A percentile compares a stretch with the other conserved stretches of the same genome.
phyloP scores from a whole-genome alignment of 2,888 invertebrate genomes.

The Chromoteleia sp. region DNA sequence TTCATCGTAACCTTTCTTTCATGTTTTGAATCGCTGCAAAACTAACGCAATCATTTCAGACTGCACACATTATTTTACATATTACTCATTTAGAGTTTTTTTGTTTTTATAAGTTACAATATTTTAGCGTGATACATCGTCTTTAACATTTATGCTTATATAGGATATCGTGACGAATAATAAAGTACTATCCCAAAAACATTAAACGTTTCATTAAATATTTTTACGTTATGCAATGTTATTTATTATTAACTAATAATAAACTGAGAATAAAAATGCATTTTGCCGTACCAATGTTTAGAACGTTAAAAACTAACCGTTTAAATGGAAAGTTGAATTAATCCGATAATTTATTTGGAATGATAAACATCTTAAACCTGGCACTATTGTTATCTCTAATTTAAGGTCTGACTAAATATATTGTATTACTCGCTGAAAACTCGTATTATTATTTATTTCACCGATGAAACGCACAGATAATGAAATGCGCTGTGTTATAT shows the following conservation, averaged over 20 bases:
- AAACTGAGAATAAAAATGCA: not conserved
- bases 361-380: slow-evolving; percentile 24
- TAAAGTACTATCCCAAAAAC: not conserved
- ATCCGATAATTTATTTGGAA: slow-evolving; percentile 10
- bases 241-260: not conserved
- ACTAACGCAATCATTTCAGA: not conserved
- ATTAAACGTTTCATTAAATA: slow-evolving; percentile 1
- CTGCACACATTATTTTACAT: not conserved
- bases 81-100: too few species aligned
- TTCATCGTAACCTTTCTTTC: not conserved
- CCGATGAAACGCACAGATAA: slow-evolving; percentile 17
- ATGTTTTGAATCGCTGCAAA: not conserved
- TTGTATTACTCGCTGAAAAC: slow-evolving; percentile 8
- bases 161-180: not conserved
- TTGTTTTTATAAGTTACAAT: not conserved
- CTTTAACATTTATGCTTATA: slow-evolving; percentile 5
- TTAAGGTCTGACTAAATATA: slow-evolving; percentile 25
- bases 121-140: not conserved
- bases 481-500: not conserved
- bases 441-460: slow-evolving; percentile 14
- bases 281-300: not conserved
- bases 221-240: not conserved
- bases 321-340: slow-evolving; percentile 23
- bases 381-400: slow-evolving; percentile 28
- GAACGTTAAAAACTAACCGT: slow-evolving; percentile 10